These are phyloP conservation scores for Prietella phreatophila DNA, from an alignment of 2,113 vertebrate genomes.

Conservation along the genomic window DNA sequence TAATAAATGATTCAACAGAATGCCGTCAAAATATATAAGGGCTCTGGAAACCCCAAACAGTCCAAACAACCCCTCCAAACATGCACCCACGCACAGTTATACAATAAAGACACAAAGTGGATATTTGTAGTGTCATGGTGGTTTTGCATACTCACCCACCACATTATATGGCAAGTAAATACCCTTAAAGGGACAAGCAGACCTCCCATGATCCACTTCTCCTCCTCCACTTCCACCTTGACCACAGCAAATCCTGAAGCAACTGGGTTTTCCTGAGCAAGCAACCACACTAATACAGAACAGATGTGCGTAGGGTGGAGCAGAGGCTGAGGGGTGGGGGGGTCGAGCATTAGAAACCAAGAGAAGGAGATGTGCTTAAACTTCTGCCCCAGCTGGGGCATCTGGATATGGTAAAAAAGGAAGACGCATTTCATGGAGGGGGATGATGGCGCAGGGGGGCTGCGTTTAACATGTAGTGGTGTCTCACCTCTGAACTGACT, in stretches of 20 bases:
- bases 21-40: conserved; percentile 21
- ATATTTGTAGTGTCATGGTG: conserved; percentile 33
- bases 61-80: not conserved
- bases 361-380: conserved; percentile 47
- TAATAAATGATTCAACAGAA: conserved; percentile 18
- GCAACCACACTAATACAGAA: conserved; percentile 63
- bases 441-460: conserved; percentile 52
- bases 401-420: conserved; percentile 68
- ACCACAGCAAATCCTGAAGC: conserved; percentile 62
- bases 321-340: conserved; percentile 52
- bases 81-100: conserved; percentile 8
- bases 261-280: conserved; percentile 54
- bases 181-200: conserved; percentile 42
- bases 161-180: conserved; percentile 31
- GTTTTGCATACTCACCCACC: conserved; percentile 36
- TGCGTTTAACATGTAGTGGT: conserved; percentile 67
- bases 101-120: conserved; percentile 22
- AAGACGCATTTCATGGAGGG: conserved; percentile 56
- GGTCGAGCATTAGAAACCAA: conserved; percentile 54
- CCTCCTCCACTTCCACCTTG: conserved; percentile 44
- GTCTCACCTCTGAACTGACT: conserved; percentile 71
- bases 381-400: conserved; percentile 55
- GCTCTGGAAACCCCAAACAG: conserved; percentile 26
- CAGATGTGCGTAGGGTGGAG: conserved; percentile 65
- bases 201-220: conserved; percentile 39